phyloP scores from a whole-genome alignment of 1,140 invertebrate genomes.

The Drosophila paulistorum region DNA sequence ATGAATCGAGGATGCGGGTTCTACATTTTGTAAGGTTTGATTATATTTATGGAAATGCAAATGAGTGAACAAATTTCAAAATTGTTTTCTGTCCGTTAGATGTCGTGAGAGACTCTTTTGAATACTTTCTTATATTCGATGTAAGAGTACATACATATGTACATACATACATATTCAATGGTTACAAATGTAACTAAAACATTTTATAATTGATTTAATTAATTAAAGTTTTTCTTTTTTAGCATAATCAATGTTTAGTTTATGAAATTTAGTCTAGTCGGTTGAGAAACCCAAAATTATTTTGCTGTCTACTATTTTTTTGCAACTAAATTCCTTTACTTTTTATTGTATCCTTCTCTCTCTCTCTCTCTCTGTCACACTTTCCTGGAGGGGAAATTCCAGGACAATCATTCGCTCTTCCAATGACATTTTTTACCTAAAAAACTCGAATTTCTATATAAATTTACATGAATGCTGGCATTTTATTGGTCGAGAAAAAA shows the following conservation, averaged over 20 bases:
- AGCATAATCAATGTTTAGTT: too few relatives aligned
- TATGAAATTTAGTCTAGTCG: too few relatives aligned
- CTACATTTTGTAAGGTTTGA: constrained; percentile 38
- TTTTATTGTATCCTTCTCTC: constrained; percentile 13
- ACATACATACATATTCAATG: too few relatives aligned
- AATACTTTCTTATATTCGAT: too few relatives aligned
- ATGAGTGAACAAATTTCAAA: constrained; percentile 11
- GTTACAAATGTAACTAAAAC: too few relatives aligned
- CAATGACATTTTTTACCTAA: constrained; percentile 71
- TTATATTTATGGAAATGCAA: constrained; percentile 46
- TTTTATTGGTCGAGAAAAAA: constrained; percentile 76
- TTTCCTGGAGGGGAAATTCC: constrained; percentile 61
- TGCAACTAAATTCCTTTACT: constrained; percentile 41
- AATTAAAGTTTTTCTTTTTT: too few relatives aligned
- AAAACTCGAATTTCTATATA: constrained; percentile 68
- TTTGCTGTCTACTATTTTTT: too few relatives aligned
- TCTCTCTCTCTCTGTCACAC: constrained; percentile 7
- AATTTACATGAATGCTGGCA: constrained; percentile 75
- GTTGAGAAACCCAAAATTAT: too few relatives aligned
- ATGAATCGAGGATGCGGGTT: constrained; percentile 32
- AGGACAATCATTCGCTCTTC: constrained; percentile 40
- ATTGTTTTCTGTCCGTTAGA: constrained; percentile 21
- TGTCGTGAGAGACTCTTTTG: constrained; percentile 34
- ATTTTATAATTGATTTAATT: too few relatives aligned
- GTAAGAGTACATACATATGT: too few relatives aligned